Evolutionary conservation across 2,888 invertebrate species (phyloP).

Genomic region (Bellardia pandia): DNA sequence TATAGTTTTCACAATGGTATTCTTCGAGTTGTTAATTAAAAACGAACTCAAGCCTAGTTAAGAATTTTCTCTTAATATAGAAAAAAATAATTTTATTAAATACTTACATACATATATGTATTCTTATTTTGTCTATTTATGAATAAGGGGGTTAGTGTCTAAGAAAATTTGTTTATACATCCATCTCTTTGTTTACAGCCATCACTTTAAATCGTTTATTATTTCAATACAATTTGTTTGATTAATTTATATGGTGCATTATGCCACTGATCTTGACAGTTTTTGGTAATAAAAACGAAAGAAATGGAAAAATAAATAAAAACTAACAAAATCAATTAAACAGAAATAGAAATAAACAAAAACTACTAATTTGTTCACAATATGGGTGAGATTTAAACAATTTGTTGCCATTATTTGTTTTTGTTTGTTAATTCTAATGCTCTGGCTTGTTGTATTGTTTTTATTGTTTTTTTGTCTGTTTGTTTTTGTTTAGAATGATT

Average conservation of each 20-base stretch:
- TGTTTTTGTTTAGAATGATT: conserved; percentile 47
- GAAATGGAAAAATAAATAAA: background rate
- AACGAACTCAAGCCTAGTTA: no score
- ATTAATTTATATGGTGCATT: conserved; percentile 39
- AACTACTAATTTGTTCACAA: background rate
- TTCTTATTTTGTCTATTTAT: background rate
- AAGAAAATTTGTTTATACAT: conserved; percentile 13
- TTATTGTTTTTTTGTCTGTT: conserved; percentile 8
- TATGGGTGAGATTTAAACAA: conserved; percentile 45
- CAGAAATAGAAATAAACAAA: conserved; percentile 33
- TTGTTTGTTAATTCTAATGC: conserved; percentile 38
- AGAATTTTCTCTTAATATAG: no score
- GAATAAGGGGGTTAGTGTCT: no score
- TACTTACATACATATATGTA: no score
- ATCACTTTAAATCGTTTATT: conserved; percentile 25
- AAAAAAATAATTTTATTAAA: no score
- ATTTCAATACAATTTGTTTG: conserved; percentile 41
- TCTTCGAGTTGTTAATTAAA: no score
- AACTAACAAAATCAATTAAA: background rate
- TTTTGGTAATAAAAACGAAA: conserved; percentile 36
- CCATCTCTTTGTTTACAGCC: background rate
- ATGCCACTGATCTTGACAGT: conserved; percentile 47
- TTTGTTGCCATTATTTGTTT: conserved; percentile 56
- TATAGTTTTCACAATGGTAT: no score
- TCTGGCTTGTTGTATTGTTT: background rate